Base-by-base conservation (phyloP, 2,888 invertebrate species). In the Standfussiana lucernea region DNA sequence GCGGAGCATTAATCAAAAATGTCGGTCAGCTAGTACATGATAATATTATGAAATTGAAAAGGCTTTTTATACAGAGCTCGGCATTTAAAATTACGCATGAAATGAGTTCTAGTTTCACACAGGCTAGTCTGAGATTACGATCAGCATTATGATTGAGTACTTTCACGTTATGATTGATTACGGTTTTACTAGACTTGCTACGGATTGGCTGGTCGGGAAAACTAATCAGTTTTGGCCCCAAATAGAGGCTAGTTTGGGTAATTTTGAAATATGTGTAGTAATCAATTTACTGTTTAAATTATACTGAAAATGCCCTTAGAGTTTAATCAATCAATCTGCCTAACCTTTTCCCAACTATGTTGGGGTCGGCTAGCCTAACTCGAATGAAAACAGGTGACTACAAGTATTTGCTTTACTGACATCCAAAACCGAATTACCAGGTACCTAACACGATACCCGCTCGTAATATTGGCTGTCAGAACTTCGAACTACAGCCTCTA, bases 141-240 rank as follows among this genome's bases (percentile, higher is more conserved):
- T 62, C 67, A 47, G 10, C 24, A 10, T 28, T 35, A 67, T 78
- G 47, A 78, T 64, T 68, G 56, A 83, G 28, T 28, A n/a, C 18
- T 18, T 45, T 62, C 28, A 28, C 28, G 28, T 35, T 47, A 68
- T 78, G 68, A 79, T 68, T 83, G 83, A 79, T 78, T 53, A 79
- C 67, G 40, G 83, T 53, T 53, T 47, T 45, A 62, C 66, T n/a
- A 10, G 24, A 32, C 53, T 15, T 53, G 50, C 28, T 47, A 37
- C 47, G n/a, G 8, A 47, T 40, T 53, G 28, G 11, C 15, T 1
- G n/a, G 24, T 35, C 45, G 15, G 24, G 62, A 18, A 18, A 78
- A 67, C 62, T 53, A 78, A 83, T 53, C 45, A 35, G 45, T 83
- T 78, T 35, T 32, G 35, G 18, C 21, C 37, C 24, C 10, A 28